A percentile compares a stretch with the other conserved stretches of the same genome.
Evolutionary conservation across 2,888 invertebrate species (phyloP).

Genomic region (Masnerella sp.): DNA sequence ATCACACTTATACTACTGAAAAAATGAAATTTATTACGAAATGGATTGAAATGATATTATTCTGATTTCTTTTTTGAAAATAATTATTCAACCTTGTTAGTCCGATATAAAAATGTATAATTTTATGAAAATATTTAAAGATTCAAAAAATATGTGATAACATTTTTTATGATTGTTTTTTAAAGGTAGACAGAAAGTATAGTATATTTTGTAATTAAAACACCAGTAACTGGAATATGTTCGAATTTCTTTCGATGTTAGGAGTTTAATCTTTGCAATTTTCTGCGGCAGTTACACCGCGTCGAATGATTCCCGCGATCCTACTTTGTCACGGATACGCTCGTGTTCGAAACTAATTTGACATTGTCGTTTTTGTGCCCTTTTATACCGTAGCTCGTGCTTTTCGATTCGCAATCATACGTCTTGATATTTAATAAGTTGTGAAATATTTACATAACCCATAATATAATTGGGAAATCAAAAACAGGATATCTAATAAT

Average conservation of each 20-base stretch:
- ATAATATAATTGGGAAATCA: not conserved
- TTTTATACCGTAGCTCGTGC: constrained; percentile 60
- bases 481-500: not conserved
- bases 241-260: constrained; percentile 45
- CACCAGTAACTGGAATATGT: constrained; percentile 29
- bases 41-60: too few species aligned
- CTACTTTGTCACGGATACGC: constrained; percentile 71
- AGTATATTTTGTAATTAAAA: constrained; percentile 16
- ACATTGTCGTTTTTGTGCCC: constrained; percentile 58
- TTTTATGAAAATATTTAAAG: too few species aligned
- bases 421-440: constrained; percentile 55
- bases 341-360: constrained; percentile 66
- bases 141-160: too few species aligned
- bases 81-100: too few species aligned
- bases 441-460: constrained; percentile 15
- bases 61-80: too few species aligned
- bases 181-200: too few species aligned
- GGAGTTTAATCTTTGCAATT: constrained; percentile 57
- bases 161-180: too few species aligned
- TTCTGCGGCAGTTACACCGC: constrained; percentile 59
- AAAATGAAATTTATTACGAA: too few species aligned
- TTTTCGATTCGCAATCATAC: constrained; percentile 45
- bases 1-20: too few species aligned
- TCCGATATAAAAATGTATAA: too few species aligned
- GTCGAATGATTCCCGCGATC: constrained; percentile 60